phyloP scores from a whole-genome alignment of 2,888 invertebrate genomes.

The Rhagophthalmus giganteus region DNA sequence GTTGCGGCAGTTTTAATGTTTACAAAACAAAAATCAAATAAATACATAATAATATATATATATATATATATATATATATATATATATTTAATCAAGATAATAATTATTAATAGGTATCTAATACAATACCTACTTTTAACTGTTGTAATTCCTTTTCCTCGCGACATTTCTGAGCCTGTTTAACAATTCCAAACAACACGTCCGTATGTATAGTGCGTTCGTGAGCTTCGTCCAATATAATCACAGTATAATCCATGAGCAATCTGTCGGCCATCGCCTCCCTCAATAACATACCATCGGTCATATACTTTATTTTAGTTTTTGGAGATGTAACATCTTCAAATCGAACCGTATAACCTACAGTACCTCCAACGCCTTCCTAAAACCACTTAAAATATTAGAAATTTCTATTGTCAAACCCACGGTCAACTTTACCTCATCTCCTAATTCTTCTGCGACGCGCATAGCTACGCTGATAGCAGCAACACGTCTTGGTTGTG shows the following conservation, averaged over 20 bases:
- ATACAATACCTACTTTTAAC: constrained; percentile 74
- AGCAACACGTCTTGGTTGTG: constrained; percentile 93
- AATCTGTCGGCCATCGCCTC: constrained; percentile 83
- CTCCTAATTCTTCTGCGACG: constrained; percentile 86
- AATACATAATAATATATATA: too few species aligned
- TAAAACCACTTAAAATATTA: too few species aligned
- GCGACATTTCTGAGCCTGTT: constrained; percentile 79
- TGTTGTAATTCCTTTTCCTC: constrained; percentile 61
- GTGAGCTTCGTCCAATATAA: constrained; percentile 94
- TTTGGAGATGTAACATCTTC: constrained; percentile 80
- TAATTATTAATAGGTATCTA: too few species aligned
- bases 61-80: too few species aligned
- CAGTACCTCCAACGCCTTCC: constrained; percentile 48
- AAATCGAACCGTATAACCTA: constrained; percentile 83
- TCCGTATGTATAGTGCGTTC: constrained; percentile 94
- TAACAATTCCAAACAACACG: constrained; percentile 89
- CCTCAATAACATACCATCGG: constrained; percentile 91
- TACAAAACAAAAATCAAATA: too few species aligned
- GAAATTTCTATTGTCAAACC: too few species aligned
- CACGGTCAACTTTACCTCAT: constrained; percentile 46
- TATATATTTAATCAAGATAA: too few species aligned
- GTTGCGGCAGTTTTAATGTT: too few species aligned
- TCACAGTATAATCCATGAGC: constrained; percentile 74
- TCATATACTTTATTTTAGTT: constrained; percentile 89
- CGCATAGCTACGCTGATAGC: constrained; percentile 89